Conservation (phyloP, 2,797 vertebrate species). For the Harpagifer antarcticus region DNA sequence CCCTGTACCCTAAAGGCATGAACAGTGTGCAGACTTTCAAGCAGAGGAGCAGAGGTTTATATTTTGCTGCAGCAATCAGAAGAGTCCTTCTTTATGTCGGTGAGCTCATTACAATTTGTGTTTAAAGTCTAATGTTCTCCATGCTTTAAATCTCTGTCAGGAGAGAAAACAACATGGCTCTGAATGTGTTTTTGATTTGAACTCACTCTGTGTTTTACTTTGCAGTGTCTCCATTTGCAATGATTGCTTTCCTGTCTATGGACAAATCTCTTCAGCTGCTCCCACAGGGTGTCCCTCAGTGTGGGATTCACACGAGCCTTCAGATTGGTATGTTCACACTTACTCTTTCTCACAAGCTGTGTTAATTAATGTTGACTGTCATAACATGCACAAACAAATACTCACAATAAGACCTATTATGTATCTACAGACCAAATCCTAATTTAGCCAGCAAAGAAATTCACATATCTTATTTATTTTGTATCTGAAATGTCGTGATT, state of each 20-base stretch:
- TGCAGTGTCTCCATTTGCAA: slow-evolving; percentile 94
- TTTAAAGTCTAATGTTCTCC: slow-evolving; percentile 14
- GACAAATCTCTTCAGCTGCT: slow-evolving; percentile 89
- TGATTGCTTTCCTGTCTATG: slow-evolving; percentile 95
- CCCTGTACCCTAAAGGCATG: slow-evolving; percentile 93
- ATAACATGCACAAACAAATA: slow-evolving; percentile 10
- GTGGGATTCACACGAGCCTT: slow-evolving; percentile 96
- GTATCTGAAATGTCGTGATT: not conserved
- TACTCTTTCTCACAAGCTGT: not conserved
- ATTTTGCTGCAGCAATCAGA: slow-evolving; percentile 88
- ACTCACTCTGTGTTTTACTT: no score
- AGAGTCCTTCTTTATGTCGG: slow-evolving; percentile 93
- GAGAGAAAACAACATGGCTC: not conserved
- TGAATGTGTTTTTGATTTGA: no score
- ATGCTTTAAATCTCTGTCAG: not conserved
- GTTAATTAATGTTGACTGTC: not conserved
- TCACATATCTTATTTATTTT: no score
- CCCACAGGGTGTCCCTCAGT: slow-evolving; percentile 89
- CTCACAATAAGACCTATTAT: not conserved
- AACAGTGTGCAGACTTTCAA: slow-evolving; percentile 89
- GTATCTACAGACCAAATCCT: not conserved
- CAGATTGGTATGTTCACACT: slow-evolving; percentile 87
- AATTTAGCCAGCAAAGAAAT: no score
- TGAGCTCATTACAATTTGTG: slow-evolving; percentile 76
- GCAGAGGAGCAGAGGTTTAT: slow-evolving; percentile 88